These are phyloP conservation scores for Grallaria varia DNA, from an alignment of 2,113 vertebrate genomes.

Conservation along the genomic window DNA sequence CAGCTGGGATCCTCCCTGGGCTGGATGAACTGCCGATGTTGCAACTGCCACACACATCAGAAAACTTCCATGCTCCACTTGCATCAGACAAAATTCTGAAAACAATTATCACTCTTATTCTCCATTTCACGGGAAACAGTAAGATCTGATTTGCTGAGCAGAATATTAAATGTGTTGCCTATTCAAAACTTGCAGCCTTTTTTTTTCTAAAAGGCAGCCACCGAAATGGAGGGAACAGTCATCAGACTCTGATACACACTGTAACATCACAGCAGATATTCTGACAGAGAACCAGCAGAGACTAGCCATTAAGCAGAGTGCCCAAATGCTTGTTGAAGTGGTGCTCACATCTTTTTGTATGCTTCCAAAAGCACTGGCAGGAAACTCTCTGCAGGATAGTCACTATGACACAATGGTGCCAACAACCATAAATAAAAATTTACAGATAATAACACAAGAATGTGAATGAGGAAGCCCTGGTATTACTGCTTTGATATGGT, in stretches of 20 bases:
- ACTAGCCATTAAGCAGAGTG: not conserved
- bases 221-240: not conserved
- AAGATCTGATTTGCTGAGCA: not conserved
- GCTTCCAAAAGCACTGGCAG: not conserved
- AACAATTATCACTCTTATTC: not conserved
- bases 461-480: not conserved
- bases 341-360: not conserved
- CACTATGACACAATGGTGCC: not conserved
- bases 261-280: not conserved
- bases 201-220: not conserved
- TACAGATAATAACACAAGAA: not conserved
- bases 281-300: not conserved
- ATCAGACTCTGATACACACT: not conserved
- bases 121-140: not conserved
- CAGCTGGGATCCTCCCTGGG: slow-evolving; percentile 9
- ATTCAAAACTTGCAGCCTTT: not conserved
- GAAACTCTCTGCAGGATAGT: not conserved
- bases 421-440: not conserved
- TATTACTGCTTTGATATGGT: not conserved
- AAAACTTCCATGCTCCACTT: not conserved
- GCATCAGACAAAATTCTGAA: not conserved
- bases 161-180: not conserved
- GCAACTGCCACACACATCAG: not conserved
- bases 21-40: not conserved
- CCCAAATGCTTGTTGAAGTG: not conserved